A percentile compares a stretch with the other conserved stretches of the same genome.
Evolutionary conservation across 92 coral and sea anemone species (phyloP).

Genomic region (Porites cylindrica): DNA sequence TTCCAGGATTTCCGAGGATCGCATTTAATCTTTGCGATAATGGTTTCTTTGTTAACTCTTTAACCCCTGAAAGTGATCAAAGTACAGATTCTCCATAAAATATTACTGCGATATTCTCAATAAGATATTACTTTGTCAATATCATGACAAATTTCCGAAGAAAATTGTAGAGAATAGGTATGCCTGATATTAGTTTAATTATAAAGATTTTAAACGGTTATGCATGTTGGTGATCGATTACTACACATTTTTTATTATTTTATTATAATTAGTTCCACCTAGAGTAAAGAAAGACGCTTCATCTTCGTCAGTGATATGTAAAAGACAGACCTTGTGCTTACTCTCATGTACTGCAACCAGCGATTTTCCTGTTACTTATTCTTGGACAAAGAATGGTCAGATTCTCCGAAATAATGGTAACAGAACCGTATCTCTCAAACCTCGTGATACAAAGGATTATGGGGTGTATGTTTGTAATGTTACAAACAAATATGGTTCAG

Average conservation of each 20-base stretch:
- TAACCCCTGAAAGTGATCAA: too few relatives aligned
- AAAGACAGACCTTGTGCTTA: neutral
- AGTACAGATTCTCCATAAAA: too few relatives aligned
- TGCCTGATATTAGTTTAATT: too few relatives aligned
- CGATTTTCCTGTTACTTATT: slow-evolving; percentile 5
- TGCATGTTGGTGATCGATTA: too few relatives aligned
- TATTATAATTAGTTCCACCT: neutral
- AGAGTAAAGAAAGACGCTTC: neutral
- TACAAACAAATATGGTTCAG: neutral
- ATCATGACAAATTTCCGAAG: too few relatives aligned
- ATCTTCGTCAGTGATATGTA: neutral
- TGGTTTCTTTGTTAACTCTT: too few relatives aligned
- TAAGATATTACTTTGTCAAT: too few relatives aligned
- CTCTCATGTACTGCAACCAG: neutral
- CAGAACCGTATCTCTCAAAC: neutral
- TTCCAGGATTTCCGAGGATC: too few relatives aligned
- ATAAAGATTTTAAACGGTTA: too few relatives aligned
- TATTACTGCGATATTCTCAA: too few relatives aligned
- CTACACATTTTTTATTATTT: neutral
- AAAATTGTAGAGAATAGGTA: too few relatives aligned
- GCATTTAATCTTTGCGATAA: too few relatives aligned
- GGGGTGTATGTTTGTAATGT: slow-evolving; percentile 14
- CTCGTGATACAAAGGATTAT: slow-evolving; percentile 1
- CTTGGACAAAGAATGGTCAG: slow-evolving; percentile 5
- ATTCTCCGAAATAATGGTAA: neutral